These are phyloP conservation scores for Cyphomyrmex costatus DNA, from an alignment of 1,140 invertebrate species.

Conservation along the genomic window DNA sequence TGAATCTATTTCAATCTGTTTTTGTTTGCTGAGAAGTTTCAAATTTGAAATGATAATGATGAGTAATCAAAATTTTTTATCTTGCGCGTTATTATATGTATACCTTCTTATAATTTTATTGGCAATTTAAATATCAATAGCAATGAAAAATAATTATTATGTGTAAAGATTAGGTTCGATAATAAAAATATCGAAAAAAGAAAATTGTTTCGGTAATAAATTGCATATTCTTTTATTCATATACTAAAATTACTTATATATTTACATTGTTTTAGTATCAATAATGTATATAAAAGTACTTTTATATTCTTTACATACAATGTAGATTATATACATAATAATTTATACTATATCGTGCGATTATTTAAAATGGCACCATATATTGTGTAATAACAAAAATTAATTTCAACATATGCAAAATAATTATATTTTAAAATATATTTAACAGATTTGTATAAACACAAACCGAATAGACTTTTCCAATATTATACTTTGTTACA, in stretches of 20 bases:
- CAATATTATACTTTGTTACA: not conserved
- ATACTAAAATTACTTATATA: not conserved
- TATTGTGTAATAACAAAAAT: conserved; percentile 5
- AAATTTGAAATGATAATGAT: not conserved
- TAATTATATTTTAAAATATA: not conserved
- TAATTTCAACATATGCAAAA: not conserved
- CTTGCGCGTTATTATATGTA: too few relatives aligned
- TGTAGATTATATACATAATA: not conserved
- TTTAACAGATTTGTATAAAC: not conserved
- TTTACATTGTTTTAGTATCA: not conserved
- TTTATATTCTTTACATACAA: not conserved
- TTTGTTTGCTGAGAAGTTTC: too few relatives aligned
- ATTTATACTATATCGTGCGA: not conserved
- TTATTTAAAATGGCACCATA: conserved; percentile 17
- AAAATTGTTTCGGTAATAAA: not conserved
- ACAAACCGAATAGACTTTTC: not conserved
- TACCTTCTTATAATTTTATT: not conserved
- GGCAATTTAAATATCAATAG: not conserved
- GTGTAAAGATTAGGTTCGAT: not conserved
- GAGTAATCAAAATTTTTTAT: not conserved
- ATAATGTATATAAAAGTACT: not conserved
- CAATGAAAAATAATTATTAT: not conserved
- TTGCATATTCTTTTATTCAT: not conserved
- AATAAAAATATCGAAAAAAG: not conserved
- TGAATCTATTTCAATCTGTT: too few relatives aligned